Percentiles rank a stretch among this genome's conserved stretches.
Evolutionary conservation across 2,113 vertebrate genomes (phyloP).

Genomic region (Deroptyus accipitrinus): DNA sequence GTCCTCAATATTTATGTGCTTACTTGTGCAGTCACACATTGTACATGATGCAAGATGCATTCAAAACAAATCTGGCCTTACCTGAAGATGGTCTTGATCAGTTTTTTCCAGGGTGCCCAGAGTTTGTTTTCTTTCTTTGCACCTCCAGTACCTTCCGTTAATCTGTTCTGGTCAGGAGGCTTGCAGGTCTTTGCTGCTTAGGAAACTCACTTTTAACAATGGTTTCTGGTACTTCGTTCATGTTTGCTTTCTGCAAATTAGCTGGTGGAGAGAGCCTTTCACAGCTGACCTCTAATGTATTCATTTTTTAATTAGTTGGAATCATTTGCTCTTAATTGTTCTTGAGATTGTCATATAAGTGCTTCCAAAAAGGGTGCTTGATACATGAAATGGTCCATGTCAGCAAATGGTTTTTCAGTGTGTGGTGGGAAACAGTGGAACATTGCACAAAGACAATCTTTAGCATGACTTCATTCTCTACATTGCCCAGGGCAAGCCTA

Average conservation of each 20-base stretch:
- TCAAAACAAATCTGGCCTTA: not conserved
- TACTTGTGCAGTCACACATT: not conserved
- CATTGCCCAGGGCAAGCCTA: not conserved
- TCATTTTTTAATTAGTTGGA: not conserved
- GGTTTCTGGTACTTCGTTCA: not conserved
- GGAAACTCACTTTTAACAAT: not conserved
- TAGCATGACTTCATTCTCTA: not conserved
- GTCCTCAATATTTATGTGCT: not conserved
- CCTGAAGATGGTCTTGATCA: not conserved
- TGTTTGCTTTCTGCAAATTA: not conserved
- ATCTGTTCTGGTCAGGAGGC: not conserved
- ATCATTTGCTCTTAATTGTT: not conserved
- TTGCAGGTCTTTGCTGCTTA: not conserved
- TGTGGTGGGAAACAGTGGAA: not conserved
- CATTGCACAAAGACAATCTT: not conserved
- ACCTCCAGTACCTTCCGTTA: not conserved
- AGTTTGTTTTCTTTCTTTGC: not conserved
- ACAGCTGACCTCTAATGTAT: not conserved
- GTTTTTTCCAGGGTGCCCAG: not conserved
- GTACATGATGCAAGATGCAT: not conserved
- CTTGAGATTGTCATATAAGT: not conserved
- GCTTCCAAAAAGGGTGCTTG: not conserved
- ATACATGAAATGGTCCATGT: constrained; percentile 1
- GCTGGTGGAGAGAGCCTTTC: not conserved
- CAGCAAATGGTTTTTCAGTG: not conserved